A percentile compares a stretch with the other conserved stretches of the same genome.
Evolutionary conservation across 2,888 invertebrate genomes (phyloP).

Genomic region (Tortrix viridana): DNA sequence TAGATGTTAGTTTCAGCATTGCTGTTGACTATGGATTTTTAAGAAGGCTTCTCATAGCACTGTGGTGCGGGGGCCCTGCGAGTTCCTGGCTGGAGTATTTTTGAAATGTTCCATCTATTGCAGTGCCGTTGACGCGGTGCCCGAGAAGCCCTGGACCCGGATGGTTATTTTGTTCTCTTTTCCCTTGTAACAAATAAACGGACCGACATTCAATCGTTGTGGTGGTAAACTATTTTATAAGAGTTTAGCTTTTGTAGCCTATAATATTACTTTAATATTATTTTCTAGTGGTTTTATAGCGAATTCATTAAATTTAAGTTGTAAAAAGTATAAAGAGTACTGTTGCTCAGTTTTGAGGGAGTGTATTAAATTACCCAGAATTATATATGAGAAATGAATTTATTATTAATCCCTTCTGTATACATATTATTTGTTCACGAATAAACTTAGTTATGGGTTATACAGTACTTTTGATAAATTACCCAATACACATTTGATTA

Average conservation of each 20-base stretch:
- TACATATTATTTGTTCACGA: constrained; percentile 20
- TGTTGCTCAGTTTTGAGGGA: constrained; percentile 59
- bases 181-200: constrained; percentile 11
- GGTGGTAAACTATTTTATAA: constrained; percentile 58
- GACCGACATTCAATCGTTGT: constrained; percentile 45
- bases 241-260: constrained; percentile 60
- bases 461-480: constrained; percentile 6
- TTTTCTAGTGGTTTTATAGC: constrained; percentile 41
- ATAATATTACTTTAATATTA: constrained; percentile 67
- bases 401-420: constrained; percentile 41
- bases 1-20: constrained; percentile 15
- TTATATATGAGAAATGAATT: constrained; percentile 39
- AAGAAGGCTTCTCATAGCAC: no score
- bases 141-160: neutral
- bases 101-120: no score
- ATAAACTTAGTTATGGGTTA: constrained; percentile 3
- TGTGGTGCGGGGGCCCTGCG: no score
- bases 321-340: constrained; percentile 66
- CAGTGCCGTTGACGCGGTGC: no score
- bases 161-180: constrained; percentile 3
- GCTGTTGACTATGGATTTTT: constrained; percentile 5
- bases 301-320: constrained; percentile 67
- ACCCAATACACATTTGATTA: no score
- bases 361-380: constrained; percentile 50
- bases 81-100: no score